Evolutionary conservation across 2,888 invertebrate species (phyloP).

Genomic region (Drosophila nr. perissopoda): DNA sequence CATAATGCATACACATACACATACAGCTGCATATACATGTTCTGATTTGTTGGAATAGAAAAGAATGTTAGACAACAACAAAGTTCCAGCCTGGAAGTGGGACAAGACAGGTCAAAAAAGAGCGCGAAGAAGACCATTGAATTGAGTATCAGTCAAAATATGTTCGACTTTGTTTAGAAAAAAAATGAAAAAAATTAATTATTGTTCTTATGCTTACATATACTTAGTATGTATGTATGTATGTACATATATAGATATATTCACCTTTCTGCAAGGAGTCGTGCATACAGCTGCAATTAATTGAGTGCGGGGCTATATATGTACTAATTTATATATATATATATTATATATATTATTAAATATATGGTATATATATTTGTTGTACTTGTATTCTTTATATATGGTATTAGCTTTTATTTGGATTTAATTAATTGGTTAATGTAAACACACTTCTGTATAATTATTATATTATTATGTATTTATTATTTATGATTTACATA

Average conservation of each 20-base stretch:
- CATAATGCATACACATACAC: not conserved
- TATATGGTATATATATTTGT: conserved; percentile 46
- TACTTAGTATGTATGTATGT: conserved; percentile 43
- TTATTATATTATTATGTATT: conserved; percentile 39
- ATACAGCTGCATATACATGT: not conserved
- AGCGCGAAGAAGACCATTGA: conserved; percentile 1
- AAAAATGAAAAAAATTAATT: not conserved
- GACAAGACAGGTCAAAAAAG: not conserved
- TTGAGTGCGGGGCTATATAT: conserved; percentile 67
- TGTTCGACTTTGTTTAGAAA: not conserved
- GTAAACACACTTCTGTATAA: conserved; percentile 29
- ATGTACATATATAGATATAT: conserved; percentile 62
- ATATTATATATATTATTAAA: conserved; percentile 44
- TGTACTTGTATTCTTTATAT: conserved; percentile 39
- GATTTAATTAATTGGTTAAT: conserved; percentile 26
- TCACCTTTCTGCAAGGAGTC: conserved; percentile 80
- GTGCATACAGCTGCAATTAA: conserved; percentile 78
- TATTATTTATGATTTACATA: conserved; percentile 45
- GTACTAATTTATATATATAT: conserved; percentile 49
- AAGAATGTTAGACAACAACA: conserved; percentile 6
- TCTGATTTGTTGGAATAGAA: conserved; percentile 12
- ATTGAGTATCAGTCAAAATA: not conserved
- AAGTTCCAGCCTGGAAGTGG: conserved; percentile 9
- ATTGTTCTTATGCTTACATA: conserved; percentile 42
- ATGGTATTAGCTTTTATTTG: conserved; percentile 19